phyloP scores from a whole-genome alignment of 2,797 vertebrate genomes.

The Falco naumanni region DNA sequence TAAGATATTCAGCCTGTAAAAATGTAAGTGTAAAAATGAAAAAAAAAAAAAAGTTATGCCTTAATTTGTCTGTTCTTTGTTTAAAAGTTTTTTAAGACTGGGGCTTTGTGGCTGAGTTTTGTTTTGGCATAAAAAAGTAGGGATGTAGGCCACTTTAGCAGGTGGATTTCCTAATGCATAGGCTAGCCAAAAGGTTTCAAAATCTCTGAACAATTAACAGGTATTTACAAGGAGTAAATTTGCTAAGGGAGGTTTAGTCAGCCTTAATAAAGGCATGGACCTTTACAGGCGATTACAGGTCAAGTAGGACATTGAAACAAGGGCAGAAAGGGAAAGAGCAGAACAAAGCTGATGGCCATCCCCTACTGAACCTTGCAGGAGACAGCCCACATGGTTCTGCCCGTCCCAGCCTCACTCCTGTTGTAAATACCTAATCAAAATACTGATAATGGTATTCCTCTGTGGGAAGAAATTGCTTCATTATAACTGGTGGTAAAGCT shows the following conservation, averaged over 20 bases:
- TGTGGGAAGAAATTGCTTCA: neutral
- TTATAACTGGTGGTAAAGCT: neutral
- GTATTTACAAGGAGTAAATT: neutral
- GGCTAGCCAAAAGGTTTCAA: neutral
- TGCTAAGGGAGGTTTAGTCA: neutral
- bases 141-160: neutral
- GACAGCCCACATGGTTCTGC: neutral
- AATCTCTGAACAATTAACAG: constrained; percentile 17
- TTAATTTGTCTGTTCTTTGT: neutral
- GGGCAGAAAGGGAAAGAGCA: neutral
- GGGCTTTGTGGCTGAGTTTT: neutral
- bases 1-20: neutral
- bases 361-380: neutral
- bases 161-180: neutral
- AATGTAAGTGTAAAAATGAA: neutral
- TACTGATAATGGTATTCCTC: neutral
- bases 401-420: neutral
- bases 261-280: constrained; percentile 1
- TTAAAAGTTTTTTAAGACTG: neutral
- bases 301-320: neutral
- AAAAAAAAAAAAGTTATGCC: neutral
- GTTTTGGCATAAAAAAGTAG: neutral
- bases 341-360: neutral
- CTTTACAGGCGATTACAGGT: neutral
- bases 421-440: neutral